A percentile compares a stretch with the other conserved stretches of the same genome.
These are phyloP conservation scores for Aurelia aurita DNA, from an alignment of 30 jellyfish, hydroid and myxozoan species.

Conservation along the genomic window DNA sequence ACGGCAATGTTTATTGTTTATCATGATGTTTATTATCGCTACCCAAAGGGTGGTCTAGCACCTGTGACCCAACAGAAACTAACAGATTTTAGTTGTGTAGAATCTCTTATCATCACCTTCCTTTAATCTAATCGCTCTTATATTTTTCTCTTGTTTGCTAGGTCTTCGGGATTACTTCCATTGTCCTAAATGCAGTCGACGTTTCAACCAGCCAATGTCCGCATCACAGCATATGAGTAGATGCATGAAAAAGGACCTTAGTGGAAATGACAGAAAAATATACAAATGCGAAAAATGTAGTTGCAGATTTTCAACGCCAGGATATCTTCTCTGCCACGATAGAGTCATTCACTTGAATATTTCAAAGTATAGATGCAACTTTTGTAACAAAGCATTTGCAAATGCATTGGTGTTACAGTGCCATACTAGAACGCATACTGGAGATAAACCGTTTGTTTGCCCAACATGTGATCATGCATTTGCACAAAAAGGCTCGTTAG, in stretches of 20 bases:
- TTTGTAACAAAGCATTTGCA: conserved; percentile 50
- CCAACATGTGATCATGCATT: conserved; percentile 29
- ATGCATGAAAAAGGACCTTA: background rate
- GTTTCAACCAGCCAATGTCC: background rate
- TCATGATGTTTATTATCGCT: too few relatives aligned
- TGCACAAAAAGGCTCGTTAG: conserved; percentile 55
- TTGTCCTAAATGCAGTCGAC: background rate
- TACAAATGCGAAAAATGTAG: conserved; percentile 48
- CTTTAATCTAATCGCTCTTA: background rate
- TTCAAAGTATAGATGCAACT: conserved; percentile 42
- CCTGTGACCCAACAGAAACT: too few relatives aligned
- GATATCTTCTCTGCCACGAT: conserved; percentile 50
- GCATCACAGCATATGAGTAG: background rate
- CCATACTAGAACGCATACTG: conserved; percentile 70
- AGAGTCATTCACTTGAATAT: conserved; percentile 43
- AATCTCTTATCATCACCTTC: background rate
- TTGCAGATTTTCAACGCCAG: conserved; percentile 16
- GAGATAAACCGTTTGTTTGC: conserved; percentile 62
- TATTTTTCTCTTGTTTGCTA: background rate
- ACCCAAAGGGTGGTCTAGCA: too few relatives aligned
- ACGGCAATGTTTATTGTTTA: too few relatives aligned
- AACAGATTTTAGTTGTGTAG: too few relatives aligned
- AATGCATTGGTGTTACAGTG: conserved; percentile 37
- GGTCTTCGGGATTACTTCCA: background rate
- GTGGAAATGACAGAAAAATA: background rate